Evolutionary conservation across 2,888 invertebrate genomes (phyloP), one percentile per base, ranked within the genome.

Genomic region (Slavum lentiscoides): DNA sequence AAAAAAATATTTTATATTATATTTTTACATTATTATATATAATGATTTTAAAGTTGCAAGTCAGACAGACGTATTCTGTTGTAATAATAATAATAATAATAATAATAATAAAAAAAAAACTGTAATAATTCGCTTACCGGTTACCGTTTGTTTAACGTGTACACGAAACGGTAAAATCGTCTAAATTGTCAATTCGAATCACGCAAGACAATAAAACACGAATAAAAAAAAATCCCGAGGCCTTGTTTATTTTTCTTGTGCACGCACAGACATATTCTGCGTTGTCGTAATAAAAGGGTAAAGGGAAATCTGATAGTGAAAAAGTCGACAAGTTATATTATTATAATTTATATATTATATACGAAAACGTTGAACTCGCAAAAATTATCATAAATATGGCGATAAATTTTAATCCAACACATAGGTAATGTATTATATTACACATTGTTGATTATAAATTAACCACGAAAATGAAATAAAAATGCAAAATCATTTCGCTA

Each of bases 131-230:
- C n/a, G 62, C 21, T 64, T 64, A 30, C 37, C 39, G 21, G 70
- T 72, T 62, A 30, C 30, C 30, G 49, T 62, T 74, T 55, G 64
- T 39, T 74, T 19, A 39, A 64, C 17, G 37, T 19, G 23, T 59
- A 66, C n/a, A 53, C 74, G 66, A 58, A 74, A 66, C 37, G 39
- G 39, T 74, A 64, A 55, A 74, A 55, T 23, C 55, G 66, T 75
- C 55, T 66, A 55, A 64, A 55, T 75, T 75, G 75, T 75, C 75
- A 67, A 75, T 59, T 67, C 67, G 43, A 23, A 75, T 75, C 75
- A 75, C 75, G 75, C 75, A 67, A 75, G 64, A 66, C 55, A 66
- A 37, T 53, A 19, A 23, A 74, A 74, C 55, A 8, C 13, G 19
- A 8, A 30, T 30, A 30, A 30, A 64, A 53, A 37, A 67, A 64